Conservation (phyloP, 2,888 invertebrate species). For the Belgica antarctica region DNA sequence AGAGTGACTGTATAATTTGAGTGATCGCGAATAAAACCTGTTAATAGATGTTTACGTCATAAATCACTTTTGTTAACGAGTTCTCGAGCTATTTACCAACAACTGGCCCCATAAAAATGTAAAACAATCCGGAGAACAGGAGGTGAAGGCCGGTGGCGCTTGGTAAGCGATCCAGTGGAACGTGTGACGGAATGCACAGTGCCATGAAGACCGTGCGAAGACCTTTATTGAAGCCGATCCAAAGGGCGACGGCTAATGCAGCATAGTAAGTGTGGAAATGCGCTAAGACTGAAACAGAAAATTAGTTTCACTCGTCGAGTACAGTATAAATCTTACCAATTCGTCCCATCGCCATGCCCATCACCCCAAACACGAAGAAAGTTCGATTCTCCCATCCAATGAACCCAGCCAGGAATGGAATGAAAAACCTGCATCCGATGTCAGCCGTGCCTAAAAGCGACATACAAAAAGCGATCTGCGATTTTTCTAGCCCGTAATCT, state of each 20-base stretch:
- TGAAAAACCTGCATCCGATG: conserved; percentile 63
- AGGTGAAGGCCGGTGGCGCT: conserved; percentile 70
- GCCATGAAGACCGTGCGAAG: conserved; percentile 72
- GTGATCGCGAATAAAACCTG: conserved; percentile 66
- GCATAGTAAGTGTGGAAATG: conserved; percentile 60
- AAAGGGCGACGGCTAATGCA: conserved; percentile 61
- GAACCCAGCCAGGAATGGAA: conserved; percentile 68
- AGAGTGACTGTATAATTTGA: conserved; percentile 62
- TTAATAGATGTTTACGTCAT: not conserved
- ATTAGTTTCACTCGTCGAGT: not conserved
- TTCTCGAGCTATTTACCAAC: conserved; percentile 59
- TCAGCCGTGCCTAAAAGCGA: conserved; percentile 67
- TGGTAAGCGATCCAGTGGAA: conserved; percentile 66
- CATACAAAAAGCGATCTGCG: conserved; percentile 66
- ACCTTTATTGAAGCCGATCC: conserved; percentile 70
- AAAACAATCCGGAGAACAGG: conserved; percentile 64
- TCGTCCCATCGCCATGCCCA: conserved; percentile 66
- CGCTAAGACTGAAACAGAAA: conserved; percentile 59
- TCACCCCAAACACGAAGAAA: conserved; percentile 68
- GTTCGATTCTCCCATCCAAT: conserved; percentile 69
- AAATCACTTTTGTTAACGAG: not conserved
- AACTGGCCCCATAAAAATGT: conserved; percentile 63
- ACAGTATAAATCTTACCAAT: conserved; percentile 55
- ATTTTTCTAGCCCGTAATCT: conserved; percentile 60
- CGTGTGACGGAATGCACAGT: conserved; percentile 69